Evolutionary conservation across 2,888 invertebrate genomes (phyloP), one percentile per base, ranked within the genome.

Genomic region (Caenorhabditis sp.): DNA sequence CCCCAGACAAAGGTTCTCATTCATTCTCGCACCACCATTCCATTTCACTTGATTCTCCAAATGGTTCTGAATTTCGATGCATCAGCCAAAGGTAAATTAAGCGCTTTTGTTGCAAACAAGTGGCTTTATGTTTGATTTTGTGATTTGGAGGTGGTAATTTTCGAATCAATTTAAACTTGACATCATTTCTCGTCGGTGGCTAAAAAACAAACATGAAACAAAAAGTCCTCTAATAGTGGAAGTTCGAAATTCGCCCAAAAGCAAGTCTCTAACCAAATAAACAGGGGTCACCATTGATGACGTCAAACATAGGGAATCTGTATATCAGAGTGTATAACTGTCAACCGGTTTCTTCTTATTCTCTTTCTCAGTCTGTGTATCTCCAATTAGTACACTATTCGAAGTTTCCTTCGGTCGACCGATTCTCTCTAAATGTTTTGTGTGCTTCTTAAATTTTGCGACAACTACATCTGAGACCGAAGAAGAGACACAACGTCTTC

Each of bases 191-290:
- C 47, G 19, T 47, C 38, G 35, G 22, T 44, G 61, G 24, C 44
- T 63, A 44, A 63, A 44, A 16, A 63, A 44, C 63, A 44, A 28
- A 63, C 54, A 66, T 38, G 35, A 63, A 73, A 31, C 61, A 64
- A 28, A 73, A 63, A 38, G 14, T 14, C 24, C 26, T 44, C 12
- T 16, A 44, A n/a, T 47, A 70, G 70, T 70, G 38, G 35, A 44
- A 66, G 75, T 75, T 75, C 75, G 66, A 75, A 75, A 75, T 66
- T 75, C 76, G 76, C 76, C 76, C 76, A 76, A 76, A 76, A 75
- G 75, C 75, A 28, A 58, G 75, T 75, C 75, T 58, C 47, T 41
- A 54, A 56, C 64, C 64, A 66, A 75, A 75, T 58, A 75, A 66
- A 56, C 47, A 61, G 77, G 77, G 77, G 77, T 77, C 63, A 66